Percentiles rank a stretch among this genome's conserved stretches.
These are phyloP conservation scores for Passer montanus DNA, from an alignment of 2,113 vertebrate genomes.

Conservation along the genomic window DNA sequence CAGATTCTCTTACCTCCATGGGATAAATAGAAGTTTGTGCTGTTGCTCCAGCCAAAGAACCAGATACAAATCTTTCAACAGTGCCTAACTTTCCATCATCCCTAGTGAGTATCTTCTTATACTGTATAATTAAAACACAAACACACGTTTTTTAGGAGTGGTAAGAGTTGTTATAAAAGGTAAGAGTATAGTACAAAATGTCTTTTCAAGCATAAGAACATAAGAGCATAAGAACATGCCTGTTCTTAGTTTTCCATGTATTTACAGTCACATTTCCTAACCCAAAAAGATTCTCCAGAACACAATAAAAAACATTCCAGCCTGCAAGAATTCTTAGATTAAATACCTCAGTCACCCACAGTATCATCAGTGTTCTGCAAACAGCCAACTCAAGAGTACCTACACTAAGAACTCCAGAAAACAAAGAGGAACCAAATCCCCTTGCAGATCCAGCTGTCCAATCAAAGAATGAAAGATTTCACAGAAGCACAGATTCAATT, in stretches of 20 bases:
- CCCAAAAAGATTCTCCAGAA: not conserved
- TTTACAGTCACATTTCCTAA: not conserved
- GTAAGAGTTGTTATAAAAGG: not conserved
- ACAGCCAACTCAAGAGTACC: not conserved
- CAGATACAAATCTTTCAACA: conserved; percentile 88
- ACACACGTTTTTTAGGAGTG: not conserved
- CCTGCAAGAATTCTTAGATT: not conserved
- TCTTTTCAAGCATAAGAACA: not conserved
- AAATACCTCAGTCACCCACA: not conserved
- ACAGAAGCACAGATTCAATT: not conserved
- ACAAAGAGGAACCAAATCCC: not conserved
- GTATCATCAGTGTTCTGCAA: not conserved
- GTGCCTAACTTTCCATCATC: conserved; percentile 85
- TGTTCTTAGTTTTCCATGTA: not conserved
- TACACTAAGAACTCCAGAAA: not conserved
- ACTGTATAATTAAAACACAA: conserved; percentile 74
- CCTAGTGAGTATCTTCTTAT: conserved; percentile 86
- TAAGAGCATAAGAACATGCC: too few species aligned
- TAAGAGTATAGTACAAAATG: not conserved
- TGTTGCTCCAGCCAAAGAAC: conserved; percentile 92
- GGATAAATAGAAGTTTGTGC: conserved; percentile 96
- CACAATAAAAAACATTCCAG: not conserved
- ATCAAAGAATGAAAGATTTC: not conserved
- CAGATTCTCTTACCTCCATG: conserved; percentile 59
- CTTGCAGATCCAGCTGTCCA: not conserved